Percentiles rank a stretch among this genome's conserved stretches.
phyloP scores from a whole-genome alignment of 2,113 vertebrate genomes.

The Trematomus loennbergii region DNA sequence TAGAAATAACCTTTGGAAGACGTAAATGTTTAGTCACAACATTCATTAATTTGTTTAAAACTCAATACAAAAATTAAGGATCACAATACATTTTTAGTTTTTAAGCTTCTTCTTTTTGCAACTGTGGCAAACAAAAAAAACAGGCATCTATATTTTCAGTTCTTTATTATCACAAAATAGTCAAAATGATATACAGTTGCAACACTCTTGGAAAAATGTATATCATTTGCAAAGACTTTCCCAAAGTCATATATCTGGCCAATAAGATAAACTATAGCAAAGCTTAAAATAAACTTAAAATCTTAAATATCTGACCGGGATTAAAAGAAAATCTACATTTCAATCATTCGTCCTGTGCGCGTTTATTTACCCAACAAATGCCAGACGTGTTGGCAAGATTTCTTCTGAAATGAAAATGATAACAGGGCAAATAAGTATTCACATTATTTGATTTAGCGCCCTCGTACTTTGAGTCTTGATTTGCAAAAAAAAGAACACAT shows the following conservation, averaged over 20 bases:
- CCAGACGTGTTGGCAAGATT: constrained; percentile 25
- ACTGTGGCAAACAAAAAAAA: constrained; percentile 15
- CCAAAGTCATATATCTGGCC: constrained; percentile 44
- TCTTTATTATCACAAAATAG: constrained; percentile 78
- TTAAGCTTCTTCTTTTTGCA: neutral
- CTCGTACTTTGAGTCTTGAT: neutral
- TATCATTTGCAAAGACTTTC: constrained; percentile 41
- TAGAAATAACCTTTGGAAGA: neutral
- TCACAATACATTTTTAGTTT: neutral
- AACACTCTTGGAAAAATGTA: constrained; percentile 46
- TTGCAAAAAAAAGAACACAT: constrained; percentile 1
- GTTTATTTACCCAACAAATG: constrained; percentile 44
- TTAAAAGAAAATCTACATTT: constrained; percentile 49
- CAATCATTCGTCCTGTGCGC: constrained; percentile 1
- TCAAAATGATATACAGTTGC: constrained; percentile 53
- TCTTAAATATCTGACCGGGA: constrained; percentile 56
- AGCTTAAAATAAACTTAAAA: constrained; percentile 65
- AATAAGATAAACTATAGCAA: constrained; percentile 43
- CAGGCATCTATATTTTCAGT: constrained; percentile 40
- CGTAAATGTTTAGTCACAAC: neutral
- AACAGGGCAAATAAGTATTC: constrained; percentile 4
- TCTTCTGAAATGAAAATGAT: constrained; percentile 12
- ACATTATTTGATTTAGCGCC: neutral
- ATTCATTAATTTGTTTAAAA: neutral
- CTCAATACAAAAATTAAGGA: neutral